A percentile compares a stretch with the other conserved stretches of the same genome.
Evolutionary conservation across 2,797 vertebrate species (phyloP).

Genomic region (Oreochromis mossambicus): DNA sequence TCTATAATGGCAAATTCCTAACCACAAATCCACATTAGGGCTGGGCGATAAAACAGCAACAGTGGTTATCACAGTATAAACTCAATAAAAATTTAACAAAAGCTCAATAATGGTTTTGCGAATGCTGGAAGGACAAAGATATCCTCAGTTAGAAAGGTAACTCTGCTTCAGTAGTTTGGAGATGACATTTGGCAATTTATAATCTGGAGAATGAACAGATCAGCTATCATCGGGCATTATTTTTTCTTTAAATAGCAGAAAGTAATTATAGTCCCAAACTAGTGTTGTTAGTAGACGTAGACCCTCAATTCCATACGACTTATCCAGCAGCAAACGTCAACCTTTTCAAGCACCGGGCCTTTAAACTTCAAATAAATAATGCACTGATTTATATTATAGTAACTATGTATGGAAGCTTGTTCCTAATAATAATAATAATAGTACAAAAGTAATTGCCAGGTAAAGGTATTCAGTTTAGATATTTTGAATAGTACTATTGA

Average conservation of each 20-base stretch:
- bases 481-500: neutral
- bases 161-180: neutral
- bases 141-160: neutral
- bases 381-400: neutral
- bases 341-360: neutral
- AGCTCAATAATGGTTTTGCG: neutral
- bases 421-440: neutral
- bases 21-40: neutral
- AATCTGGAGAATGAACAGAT: neutral
- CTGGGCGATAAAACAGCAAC: neutral
- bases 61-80: neutral
- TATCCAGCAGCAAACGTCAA: neutral
- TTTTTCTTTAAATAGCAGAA: neutral
- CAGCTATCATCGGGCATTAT: neutral
- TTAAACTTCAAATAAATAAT: neutral
- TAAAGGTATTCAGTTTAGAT: neutral
- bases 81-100: neutral
- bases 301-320: neutral
- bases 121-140: neutral
- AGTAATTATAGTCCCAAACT: neutral
- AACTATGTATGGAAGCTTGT: neutral
- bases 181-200: neutral
- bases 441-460: neutral
- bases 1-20: constrained; percentile 24
- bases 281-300: neutral